Conservation (phyloP, 2,888 invertebrate species). For the Drosophila ustulata region DNA sequence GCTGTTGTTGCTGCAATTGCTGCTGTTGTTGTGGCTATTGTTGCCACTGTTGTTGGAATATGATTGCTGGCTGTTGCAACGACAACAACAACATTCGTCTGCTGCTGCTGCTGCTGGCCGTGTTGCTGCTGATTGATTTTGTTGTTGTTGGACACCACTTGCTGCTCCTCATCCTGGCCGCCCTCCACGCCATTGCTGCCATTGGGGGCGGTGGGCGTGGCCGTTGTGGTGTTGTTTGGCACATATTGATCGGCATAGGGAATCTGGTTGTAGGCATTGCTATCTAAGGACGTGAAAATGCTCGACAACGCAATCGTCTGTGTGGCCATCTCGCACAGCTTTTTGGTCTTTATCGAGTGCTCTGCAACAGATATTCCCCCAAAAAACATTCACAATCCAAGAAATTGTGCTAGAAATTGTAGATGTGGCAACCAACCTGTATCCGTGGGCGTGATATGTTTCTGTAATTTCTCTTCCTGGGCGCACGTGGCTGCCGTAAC, state of each 20-base stretch:
- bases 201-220: constrained; percentile 48
- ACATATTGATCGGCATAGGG: constrained; percentile 85
- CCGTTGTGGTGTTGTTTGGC: constrained; percentile 78
- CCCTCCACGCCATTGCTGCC: constrained; percentile 49
- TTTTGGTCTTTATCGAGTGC: constrained; percentile 81
- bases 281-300: constrained; percentile 83
- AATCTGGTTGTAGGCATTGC: constrained; percentile 80
- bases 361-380: constrained; percentile 47
- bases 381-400: neutral
- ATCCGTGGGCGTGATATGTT: constrained; percentile 87
- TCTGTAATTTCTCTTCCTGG: constrained; percentile 88
- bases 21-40: constrained; percentile 22
- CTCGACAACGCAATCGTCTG: constrained; percentile 84
- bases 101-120: constrained; percentile 78
- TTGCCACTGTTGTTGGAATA: constrained; percentile 25
- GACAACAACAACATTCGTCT: constrained; percentile 49
- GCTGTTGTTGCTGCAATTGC: constrained; percentile 13
- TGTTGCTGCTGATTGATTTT: constrained; percentile 83
- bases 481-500: constrained; percentile 89
- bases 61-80: constrained; percentile 46
- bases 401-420: neutral
- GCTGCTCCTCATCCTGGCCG: constrained; percentile 62
- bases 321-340: constrained; percentile 85
- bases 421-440: constrained; percentile 69
- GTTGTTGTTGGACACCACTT: constrained; percentile 83